Percentiles rank a stretch among this genome's conserved stretches.
These are phyloP conservation scores for Cheilosia pagana DNA, from an alignment of 2,888 invertebrate genomes.

Conservation along the genomic window DNA sequence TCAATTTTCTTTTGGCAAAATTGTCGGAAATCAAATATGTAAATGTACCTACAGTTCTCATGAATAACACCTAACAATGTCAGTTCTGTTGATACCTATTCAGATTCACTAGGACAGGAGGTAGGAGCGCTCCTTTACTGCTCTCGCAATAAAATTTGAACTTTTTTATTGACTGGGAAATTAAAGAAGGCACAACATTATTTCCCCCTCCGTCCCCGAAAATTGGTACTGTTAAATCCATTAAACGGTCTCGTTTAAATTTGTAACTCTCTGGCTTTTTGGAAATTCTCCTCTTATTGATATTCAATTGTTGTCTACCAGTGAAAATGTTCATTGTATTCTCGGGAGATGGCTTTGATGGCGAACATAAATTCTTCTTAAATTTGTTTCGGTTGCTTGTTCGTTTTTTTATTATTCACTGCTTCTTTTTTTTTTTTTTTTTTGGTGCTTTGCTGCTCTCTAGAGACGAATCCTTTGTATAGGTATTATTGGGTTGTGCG, in stretches of 20 bases:
- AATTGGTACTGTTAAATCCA: constrained; percentile 35
- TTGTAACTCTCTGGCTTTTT: constrained; percentile 5
- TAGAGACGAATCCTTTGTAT: not conserved
- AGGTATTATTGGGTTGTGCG: constrained; percentile 10
- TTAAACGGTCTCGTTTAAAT: constrained; percentile 25
- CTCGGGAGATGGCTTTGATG: constrained; percentile 42
- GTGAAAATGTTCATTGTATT: constrained; percentile 15
- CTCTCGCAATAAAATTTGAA: constrained; percentile 21
- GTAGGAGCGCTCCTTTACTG: not conserved
- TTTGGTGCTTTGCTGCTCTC: too few species aligned
- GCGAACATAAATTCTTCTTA: constrained; percentile 36
- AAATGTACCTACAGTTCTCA: too few species aligned
- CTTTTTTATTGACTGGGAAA: constrained; percentile 34
- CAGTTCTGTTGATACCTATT: not conserved
- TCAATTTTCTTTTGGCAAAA: too few species aligned
- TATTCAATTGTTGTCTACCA: constrained; percentile 50
- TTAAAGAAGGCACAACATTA: not conserved
- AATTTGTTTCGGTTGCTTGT: constrained; percentile 5
- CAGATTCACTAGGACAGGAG: too few species aligned
- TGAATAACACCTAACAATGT: too few species aligned
- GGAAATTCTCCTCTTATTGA: constrained; percentile 24
- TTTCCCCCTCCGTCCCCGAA: not conserved
- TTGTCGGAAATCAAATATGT: too few species aligned
- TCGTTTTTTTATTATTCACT: constrained; percentile 24
- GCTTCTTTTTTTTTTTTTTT: too few species aligned